phyloP scores from a whole-genome alignment of 2,888 invertebrate genomes.

The Apoda limacodes region DNA sequence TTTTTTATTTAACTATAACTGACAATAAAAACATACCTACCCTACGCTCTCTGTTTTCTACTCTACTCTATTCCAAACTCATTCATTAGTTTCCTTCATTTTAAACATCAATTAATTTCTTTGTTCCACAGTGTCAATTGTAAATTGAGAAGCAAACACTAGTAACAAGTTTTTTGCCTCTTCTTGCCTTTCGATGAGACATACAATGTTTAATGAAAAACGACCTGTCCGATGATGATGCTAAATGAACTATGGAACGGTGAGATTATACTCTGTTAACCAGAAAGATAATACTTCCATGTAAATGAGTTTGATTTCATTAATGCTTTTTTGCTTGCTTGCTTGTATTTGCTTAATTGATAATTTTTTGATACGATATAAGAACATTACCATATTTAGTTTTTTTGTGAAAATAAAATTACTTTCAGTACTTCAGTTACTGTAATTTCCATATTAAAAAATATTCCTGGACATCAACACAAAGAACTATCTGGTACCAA shows the following conservation, averaged over 20 bases:
- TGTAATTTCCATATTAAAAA: too few relatives aligned
- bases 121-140: constrained; percentile 62
- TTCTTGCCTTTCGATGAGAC: constrained; percentile 34
- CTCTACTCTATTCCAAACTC: constrained; percentile 29
- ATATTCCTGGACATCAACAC: too few relatives aligned
- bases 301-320: too few relatives aligned
- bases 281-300: too few relatives aligned
- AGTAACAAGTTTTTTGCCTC: constrained; percentile 34
- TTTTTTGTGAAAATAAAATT: too few relatives aligned
- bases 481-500: too few relatives aligned
- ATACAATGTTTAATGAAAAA: constrained; percentile 53
- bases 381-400: too few relatives aligned
- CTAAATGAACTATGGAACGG: constrained; percentile 62
- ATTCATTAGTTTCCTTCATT: constrained; percentile 59
- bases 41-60: constrained; percentile 19
- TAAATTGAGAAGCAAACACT: constrained; percentile 68
- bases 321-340: too few relatives aligned
- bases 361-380: too few relatives aligned
- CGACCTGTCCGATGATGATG: constrained; percentile 46
- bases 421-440: too few relatives aligned
- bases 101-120: constrained; percentile 65
- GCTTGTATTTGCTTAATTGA: too few relatives aligned
- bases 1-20: neutral
- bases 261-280: too few relatives aligned
- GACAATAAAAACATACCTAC: neutral